Evolutionary conservation across 2,888 invertebrate species (phyloP).

Genomic region (Strigamia maritima): DNA sequence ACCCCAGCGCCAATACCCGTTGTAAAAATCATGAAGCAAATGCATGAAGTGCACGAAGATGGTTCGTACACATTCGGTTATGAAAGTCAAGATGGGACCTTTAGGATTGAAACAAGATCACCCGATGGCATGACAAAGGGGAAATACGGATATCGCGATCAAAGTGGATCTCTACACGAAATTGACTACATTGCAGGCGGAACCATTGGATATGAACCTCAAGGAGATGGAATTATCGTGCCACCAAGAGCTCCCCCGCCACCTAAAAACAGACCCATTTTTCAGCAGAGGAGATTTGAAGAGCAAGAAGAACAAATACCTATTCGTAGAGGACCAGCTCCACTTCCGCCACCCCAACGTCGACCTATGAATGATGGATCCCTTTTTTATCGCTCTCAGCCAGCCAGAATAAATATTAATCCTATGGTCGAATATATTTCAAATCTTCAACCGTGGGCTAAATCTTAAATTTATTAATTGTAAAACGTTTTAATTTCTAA

Average conservation of each 20-base stretch:
- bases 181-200: constrained; percentile 69
- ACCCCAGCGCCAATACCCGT: constrained; percentile 39
- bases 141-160: constrained; percentile 77
- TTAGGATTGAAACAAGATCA: constrained; percentile 79
- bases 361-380: not conserved
- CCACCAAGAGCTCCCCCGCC: constrained; percentile 42
- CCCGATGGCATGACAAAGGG: constrained; percentile 81
- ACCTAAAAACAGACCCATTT: not conserved
- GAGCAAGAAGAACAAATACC: not conserved
- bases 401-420: not conserved
- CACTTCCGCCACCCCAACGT: not conserved
- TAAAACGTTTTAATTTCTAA: too few relatives aligned
- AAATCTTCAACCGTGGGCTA: not conserved
- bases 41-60: constrained; percentile 74
- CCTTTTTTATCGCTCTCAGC: not conserved
- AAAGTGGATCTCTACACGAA: constrained; percentile 71
- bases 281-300: not conserved
- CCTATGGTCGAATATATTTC: not conserved
- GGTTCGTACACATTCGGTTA: constrained; percentile 81
- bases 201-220: constrained; percentile 44
- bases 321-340: not conserved
- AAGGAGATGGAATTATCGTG: constrained; percentile 45
- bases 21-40: constrained; percentile 70
- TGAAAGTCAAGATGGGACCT: constrained; percentile 79
- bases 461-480: not conserved